Evolutionary conservation across 2,113 vertebrate genomes (phyloP).

Genomic region (Otus sunia): DNA sequence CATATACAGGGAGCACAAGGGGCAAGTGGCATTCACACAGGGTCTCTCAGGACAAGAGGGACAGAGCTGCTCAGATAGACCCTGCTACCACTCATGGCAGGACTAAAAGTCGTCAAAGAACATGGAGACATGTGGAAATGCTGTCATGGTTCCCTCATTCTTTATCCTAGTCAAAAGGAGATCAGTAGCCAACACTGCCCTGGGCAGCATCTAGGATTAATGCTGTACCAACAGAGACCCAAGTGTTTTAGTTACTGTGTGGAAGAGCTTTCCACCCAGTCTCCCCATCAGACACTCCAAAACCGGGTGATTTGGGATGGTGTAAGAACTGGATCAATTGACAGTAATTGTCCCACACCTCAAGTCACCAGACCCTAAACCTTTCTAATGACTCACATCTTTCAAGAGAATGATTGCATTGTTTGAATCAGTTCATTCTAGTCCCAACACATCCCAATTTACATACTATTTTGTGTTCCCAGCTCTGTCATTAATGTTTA

Average conservation of each 20-base stretch:
- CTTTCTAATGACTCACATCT: neutral
- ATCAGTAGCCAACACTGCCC: neutral
- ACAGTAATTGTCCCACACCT: neutral
- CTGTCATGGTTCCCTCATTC: neutral
- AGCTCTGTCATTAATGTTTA: slow-evolving; percentile 35
- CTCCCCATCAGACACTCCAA: neutral
- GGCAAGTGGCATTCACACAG: accelerated
- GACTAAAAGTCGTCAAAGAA: neutral
- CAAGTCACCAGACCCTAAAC: neutral
- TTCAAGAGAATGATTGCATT: neutral
- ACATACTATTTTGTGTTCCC: slow-evolving; percentile 31
- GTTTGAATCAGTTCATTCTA: slow-evolving; percentile 32
- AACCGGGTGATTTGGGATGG: neutral
- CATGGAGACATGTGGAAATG: neutral
- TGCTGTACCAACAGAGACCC: neutral
- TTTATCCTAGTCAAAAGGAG: neutral
- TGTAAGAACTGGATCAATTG: neutral
- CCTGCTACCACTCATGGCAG: neutral
- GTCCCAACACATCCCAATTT: slow-evolving; percentile 5
- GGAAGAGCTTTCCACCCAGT: neutral
- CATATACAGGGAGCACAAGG: accelerated
- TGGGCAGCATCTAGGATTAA: neutral
- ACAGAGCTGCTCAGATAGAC: neutral
- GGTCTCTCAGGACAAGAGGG: neutral
- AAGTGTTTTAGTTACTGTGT: neutral